phyloP scores from a whole-genome alignment of 23 tunicate genomes.

The Halocynthia roretzi region DNA sequence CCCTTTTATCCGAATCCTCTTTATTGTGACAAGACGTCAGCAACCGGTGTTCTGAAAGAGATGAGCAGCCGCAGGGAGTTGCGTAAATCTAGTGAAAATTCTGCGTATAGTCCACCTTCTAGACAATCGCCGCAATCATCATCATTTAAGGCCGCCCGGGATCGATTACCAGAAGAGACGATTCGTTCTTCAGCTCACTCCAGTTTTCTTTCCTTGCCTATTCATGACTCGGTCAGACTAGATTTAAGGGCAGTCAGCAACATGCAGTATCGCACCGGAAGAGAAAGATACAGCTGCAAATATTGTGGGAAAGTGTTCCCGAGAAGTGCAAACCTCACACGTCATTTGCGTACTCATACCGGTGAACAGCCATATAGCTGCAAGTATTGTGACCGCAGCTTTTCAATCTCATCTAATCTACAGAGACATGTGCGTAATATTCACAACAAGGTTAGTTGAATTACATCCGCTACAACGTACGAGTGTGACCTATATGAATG shows the following conservation, averaged over 20 bases:
- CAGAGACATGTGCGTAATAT: slow-evolving; percentile 96
- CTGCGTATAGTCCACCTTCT: no score
- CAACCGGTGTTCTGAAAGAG: no score
- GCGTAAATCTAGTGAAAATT: no score
- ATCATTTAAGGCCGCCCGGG: no score
- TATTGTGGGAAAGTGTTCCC: slow-evolving; percentile 92
- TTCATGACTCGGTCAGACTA: neutral
- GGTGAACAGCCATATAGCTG: slow-evolving; percentile 98
- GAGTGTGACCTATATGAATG: neutral
- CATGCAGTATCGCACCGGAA: slow-evolving; percentile 7
- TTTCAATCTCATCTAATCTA: slow-evolving; percentile 94
- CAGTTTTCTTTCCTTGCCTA: no score
- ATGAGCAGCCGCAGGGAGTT: no score
- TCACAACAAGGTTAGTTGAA: slow-evolving; percentile 66
- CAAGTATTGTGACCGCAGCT: slow-evolving; percentile 87
- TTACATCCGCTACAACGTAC: neutral
- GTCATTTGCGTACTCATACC: slow-evolving; percentile 97
- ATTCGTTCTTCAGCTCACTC: no score
- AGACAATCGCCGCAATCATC: no score
- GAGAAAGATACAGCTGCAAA: slow-evolving; percentile 78
- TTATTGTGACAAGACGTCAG: no score
- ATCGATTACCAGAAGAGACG: no score
- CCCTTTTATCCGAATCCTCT: no score
- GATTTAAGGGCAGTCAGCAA: neutral
- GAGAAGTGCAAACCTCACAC: slow-evolving; percentile 92